A percentile compares a stretch with the other conserved stretches of the same genome.
phyloP scores from a whole-genome alignment of 2,797 vertebrate genomes.

The Eulemur albifrons region DNA sequence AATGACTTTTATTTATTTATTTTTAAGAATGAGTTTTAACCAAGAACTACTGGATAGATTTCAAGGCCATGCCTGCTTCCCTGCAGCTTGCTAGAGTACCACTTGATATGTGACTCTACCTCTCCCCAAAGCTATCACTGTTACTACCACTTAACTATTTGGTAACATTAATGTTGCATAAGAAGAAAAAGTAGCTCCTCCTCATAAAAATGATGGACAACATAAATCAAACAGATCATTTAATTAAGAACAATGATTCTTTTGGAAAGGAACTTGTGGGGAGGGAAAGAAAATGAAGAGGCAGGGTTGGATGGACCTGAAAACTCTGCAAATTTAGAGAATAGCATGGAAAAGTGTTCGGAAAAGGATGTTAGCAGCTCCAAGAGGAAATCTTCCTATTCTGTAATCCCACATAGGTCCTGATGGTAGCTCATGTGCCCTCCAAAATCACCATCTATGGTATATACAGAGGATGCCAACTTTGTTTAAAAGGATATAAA shows the following conservation, averaged over 20 bases:
- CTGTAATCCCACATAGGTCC: background rate
- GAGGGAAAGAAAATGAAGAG: constrained; percentile 9
- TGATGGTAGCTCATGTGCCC: background rate
- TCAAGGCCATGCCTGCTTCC: background rate
- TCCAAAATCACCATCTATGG: background rate
- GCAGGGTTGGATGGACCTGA: background rate
- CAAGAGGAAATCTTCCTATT: background rate
- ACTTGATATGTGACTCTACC: background rate
- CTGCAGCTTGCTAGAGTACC: background rate
- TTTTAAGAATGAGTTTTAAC: background rate
- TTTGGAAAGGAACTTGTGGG: background rate
- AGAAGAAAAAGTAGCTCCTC: background rate
- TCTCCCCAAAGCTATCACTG: background rate
- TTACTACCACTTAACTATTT: background rate
- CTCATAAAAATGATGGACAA: background rate
- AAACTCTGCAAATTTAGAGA: constrained; percentile 42
- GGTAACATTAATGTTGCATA: background rate
- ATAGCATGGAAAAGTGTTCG: background rate
- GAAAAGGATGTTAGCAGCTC: background rate
- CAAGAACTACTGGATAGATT: background rate
- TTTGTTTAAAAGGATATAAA: background rate
- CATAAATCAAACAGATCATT: background rate
- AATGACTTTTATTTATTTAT: background rate
- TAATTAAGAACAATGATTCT: background rate
- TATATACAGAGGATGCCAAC: background rate